Percentiles rank a stretch among this genome's conserved stretches.
Evolutionary conservation across 2,797 vertebrate genomes (phyloP).

Genomic region (Macrochelys suwanniensis): DNA sequence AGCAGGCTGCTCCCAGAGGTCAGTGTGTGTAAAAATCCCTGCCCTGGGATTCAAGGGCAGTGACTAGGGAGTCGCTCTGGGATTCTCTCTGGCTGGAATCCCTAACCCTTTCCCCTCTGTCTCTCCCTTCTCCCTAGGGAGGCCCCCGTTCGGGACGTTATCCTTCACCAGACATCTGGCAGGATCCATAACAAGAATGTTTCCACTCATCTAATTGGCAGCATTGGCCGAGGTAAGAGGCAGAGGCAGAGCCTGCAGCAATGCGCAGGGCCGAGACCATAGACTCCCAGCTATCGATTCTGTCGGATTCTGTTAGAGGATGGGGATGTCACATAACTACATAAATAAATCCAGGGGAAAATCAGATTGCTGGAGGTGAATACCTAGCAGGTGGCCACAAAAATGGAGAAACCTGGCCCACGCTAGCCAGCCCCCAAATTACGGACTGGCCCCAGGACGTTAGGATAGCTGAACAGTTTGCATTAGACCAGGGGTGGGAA

Average conservation of each 20-base stretch:
- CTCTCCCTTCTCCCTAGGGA: slow-evolving; percentile 52
- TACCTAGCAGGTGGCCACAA: not conserved
- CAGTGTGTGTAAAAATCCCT: not conserved
- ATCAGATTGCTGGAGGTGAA: not conserved
- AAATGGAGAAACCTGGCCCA: not conserved
- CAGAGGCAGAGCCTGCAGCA: not conserved
- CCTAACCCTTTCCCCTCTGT: not conserved
- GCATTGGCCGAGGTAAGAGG: slow-evolving; percentile 90
- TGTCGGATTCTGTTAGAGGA: not conserved
- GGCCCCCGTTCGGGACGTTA: slow-evolving; percentile 83
- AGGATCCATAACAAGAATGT: slow-evolving; percentile 99
- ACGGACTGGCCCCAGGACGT: not conserved
- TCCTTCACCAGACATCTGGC: slow-evolving; percentile 93
- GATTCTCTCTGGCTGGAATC: not conserved
- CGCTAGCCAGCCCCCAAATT: not conserved
- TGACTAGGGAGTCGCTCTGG: not conserved
- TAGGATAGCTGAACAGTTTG: not conserved
- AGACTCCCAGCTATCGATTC: not conserved
- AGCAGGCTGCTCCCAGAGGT: not conserved
- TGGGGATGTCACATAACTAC: not conserved
- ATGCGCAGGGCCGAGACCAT: not conserved
- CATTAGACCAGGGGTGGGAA: not conserved
- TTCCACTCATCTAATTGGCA: slow-evolving; percentile 96
- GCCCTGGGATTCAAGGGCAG: not conserved
- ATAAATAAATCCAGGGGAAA: fast-evolving